Base-by-base conservation (phyloP, 2,113 vertebrate genomes). In the Scomber scombrus region DNA sequence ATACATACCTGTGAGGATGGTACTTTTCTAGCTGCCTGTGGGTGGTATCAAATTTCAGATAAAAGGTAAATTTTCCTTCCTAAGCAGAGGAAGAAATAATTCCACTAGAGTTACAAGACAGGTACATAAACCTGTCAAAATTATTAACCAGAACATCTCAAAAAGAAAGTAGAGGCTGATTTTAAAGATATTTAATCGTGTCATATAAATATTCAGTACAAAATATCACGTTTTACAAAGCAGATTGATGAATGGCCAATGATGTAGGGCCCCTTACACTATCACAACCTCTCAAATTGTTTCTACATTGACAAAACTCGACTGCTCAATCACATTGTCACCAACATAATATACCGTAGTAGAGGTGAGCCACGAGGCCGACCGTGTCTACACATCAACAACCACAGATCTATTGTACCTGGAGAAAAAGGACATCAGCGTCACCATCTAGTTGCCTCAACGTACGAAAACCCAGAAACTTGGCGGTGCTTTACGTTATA, bases 181-280 rank as follows among this genome's bases (percentile, higher is more conserved):
- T 88, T 94, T 89, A 88, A 92, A 92, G 86, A 83, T 91, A 76
- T 92, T 97, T 97, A 97, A 96, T 97, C 91, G 95, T 96, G 95
- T 96, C 95, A 97, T 98, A 97, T 97, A 98, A 98, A 97, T 97
- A 97, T 95, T 96, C 96, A 95, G 96, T 98, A 98, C 96, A 98
- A 98, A 98, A 98, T 93, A 96, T 97, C 95, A 96, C 96, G 94
- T 97, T 96, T 95, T 97, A 96, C 97, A 97, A 97, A 97, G 96
- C 96, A 95, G 96, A 95, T 83, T 43, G 87, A 91, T 85, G 95
- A 94, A 94, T 82, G 94, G 93, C 94, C 92, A 84, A 79, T 92
- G 76, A 82, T 55, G 69, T 61, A 15, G 79, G 80, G 77, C 78
- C 93, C 95, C 95, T 93, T 92, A 94, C 95, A 91, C 93, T 94